Base-by-base conservation (phyloP, 1,140 invertebrate genomes). In the Mylabris phalerata region DNA sequence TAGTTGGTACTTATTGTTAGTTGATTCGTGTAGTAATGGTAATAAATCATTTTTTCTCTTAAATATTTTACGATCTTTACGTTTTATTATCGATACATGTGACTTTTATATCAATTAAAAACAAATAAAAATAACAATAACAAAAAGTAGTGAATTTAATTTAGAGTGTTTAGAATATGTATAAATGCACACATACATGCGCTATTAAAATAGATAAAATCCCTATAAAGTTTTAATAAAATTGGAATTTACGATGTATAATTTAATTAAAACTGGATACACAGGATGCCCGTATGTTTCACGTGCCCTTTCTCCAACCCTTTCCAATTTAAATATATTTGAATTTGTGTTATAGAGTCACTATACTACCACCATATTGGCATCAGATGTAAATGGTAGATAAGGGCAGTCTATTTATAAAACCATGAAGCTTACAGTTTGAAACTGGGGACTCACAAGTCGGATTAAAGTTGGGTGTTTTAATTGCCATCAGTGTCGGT, bases 351-450 rank as follows among this genome's bases (percentile, higher is more conserved):
- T 11, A 42, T 42, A 13, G 13, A 13, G 13, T 13, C 13, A 11
- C 41, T n/a, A n/a, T n/a, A n/a, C n/a, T 27, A 24, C 57, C 40
- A 45, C 61, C 57, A 55, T 56, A 48, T 52, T 51, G 57, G 61
- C 57, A 63, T 63, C 58, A 60, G 57, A 63, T 63, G 62, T 50
- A 57, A 50, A 48, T 32, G 6, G 46, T 19, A 43, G 48, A 63
- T 52, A 59, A 49, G 62, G 55, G 58, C 47, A 57, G 46, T 48
- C 58, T 60, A 63, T 63, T 60, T 63, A 57, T 63, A 60, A 57
- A 56, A 32, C 32, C 32, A 3, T 32, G 32, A 32, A 32, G 4
- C 62, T 41, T 32, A 54, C 25, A 50, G 52, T 60, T 40, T 46
- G 19, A 19, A 19, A 19, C 32, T 50, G 49, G 58, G 54, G 52